Conservation (phyloP, 2,113 vertebrate genomes). For the Holacanthus passer region DNA sequence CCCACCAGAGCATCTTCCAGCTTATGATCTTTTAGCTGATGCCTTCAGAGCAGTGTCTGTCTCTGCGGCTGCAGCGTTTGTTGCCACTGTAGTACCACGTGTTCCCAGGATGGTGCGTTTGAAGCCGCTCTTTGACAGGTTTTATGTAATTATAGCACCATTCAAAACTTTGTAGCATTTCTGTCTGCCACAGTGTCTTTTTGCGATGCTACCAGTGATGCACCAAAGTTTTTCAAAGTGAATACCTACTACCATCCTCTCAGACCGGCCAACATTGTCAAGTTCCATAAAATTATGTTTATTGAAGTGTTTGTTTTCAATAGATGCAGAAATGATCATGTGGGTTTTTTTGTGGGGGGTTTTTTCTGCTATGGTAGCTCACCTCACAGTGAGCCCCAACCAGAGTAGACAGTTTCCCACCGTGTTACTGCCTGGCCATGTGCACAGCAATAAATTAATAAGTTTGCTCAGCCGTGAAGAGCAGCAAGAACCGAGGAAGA, state of each 20-base stretch:
- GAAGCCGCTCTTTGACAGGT: not conserved
- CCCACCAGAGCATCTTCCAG: not conserved
- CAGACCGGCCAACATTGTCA: no score
- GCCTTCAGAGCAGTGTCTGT: constrained; percentile 2
- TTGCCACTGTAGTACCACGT: not conserved
- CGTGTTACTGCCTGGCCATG: constrained; percentile 7
- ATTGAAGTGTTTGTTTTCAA: constrained; percentile 1
- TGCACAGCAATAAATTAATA: constrained; percentile 51
- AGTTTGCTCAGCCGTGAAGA: constrained; percentile 48
- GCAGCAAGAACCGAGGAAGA: constrained; percentile 38
- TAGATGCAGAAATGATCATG: not conserved
- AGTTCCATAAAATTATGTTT: not conserved
- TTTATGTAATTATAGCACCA: not conserved
- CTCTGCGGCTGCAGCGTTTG: not conserved
- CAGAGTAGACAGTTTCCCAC: constrained; percentile 24
- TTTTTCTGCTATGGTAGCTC: not conserved
- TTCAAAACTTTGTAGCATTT: not conserved
- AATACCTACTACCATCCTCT: no score
- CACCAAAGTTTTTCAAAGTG: not conserved
- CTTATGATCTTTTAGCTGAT: constrained; percentile 7
- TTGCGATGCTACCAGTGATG: not conserved
- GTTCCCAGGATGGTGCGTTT: not conserved
- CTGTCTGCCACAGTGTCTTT: not conserved
- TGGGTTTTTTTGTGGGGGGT: not conserved
- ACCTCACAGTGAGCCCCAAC: constrained; percentile 2